Percentiles rank a stretch among this genome's conserved stretches.
Conservation (phyloP, 2,888 invertebrate species). For the Cinara cedri region DNA sequence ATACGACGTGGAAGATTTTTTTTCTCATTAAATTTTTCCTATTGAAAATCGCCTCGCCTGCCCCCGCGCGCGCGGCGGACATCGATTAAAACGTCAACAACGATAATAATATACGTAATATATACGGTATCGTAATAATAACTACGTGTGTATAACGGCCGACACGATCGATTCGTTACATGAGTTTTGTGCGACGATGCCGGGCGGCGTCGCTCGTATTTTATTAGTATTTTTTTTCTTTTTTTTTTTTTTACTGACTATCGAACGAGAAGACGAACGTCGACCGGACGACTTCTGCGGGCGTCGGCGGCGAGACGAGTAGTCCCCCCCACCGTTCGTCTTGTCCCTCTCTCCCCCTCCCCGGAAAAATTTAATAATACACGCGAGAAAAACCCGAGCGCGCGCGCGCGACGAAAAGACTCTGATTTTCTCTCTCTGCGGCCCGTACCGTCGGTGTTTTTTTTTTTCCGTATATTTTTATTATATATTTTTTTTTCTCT, state of each 20-base stretch:
- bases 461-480: too few relatives aligned
- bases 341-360: too few relatives aligned
- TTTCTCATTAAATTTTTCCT: neutral
- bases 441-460: too few relatives aligned
- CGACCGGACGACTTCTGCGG: too few relatives aligned
- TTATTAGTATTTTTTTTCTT: neutral
- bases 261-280: too few relatives aligned
- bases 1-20: neutral
- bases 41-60: too few relatives aligned
- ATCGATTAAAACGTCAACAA: constrained; percentile 43
- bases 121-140: too few relatives aligned
- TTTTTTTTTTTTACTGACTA: too few relatives aligned
- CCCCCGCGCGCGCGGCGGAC: neutral
- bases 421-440: too few relatives aligned
- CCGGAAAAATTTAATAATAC: neutral
- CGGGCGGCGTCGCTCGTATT: neutral
- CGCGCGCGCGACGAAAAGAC: neutral
- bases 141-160: constrained; percentile 10
- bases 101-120: neutral
- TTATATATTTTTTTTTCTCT: constrained; percentile 13
- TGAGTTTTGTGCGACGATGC: constrained; percentile 22
- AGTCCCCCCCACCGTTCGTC: too few relatives aligned
- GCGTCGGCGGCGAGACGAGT: too few relatives aligned
- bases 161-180: constrained; percentile 42
- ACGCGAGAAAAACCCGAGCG: neutral